Base-by-base conservation (phyloP, 2,797 vertebrate genomes). In the Acanthopagrus latus region DNA sequence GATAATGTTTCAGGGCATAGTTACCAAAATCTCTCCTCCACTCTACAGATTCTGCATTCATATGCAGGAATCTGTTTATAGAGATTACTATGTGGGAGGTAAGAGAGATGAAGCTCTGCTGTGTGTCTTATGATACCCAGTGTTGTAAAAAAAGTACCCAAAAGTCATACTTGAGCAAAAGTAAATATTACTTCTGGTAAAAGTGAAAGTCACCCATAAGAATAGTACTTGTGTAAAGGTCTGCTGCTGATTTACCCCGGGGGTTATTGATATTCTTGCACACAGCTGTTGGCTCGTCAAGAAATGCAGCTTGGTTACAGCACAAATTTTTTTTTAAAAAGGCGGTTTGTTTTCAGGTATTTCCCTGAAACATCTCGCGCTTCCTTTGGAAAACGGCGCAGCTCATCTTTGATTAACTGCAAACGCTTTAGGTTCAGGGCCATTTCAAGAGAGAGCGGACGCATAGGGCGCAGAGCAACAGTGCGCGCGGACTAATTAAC, bases 401-500 rank as follows among this genome's bases (percentile, higher is more conserved):
- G 74, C 67, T 81, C 75, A 43, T 88, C 78, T 81, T 25, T 71
- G 78, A 80, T 76, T 78, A 87, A 82, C 86, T 43, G 71, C 70
- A 41, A 29, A 56, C 23, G 43, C 77, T 75, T 86, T 62, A 63
- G 48, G 78, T 86, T 69, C 38, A 64, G 79, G 38, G 64, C 78
- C 60, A 23, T 80, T 86, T 81, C 41, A 47, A 85, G 71, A 74
- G 77, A 71, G 66, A 82, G 83, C 67, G 78, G 79, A 84, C 17
- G 65, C 84, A 48, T 5, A 65, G 72, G 80, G 76, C 58, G 74
- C 84, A 73, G 91, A 88, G 90, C 89, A 90, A 89, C 91, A 85
- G 86, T 71, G 82, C 72, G 68, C 82, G 44, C 47, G 76, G 90
- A 91, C 92, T 94, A 94, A 94, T 95, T 94, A 95, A 93, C 92